Evolutionary conservation across 2,888 invertebrate genomes (phyloP).

Genomic region (Dryomyza anilis): DNA sequence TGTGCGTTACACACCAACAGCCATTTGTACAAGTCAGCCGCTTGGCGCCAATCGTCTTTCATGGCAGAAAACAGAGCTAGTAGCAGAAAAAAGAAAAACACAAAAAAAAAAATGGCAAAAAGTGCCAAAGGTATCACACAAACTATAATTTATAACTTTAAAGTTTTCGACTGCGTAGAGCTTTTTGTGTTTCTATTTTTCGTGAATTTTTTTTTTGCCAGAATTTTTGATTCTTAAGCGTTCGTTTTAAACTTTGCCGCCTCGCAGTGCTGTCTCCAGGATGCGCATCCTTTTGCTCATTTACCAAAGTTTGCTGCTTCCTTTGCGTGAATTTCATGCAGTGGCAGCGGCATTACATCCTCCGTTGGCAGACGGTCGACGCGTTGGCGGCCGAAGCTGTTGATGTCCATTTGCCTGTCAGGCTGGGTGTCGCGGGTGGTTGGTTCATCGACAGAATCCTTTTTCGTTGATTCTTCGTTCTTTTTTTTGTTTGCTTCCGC

Average conservation of each 20-base stretch:
- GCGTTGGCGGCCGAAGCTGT: slow-evolving; percentile 23
- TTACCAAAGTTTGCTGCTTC: slow-evolving; percentile 17
- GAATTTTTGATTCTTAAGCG: slow-evolving; percentile 25
- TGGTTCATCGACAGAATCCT: no score
- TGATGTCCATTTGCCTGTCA: slow-evolving; percentile 7
- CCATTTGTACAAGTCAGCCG: slow-evolving; percentile 57
- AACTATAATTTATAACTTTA: slow-evolving; percentile 56
- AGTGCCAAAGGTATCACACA: slow-evolving; percentile 44
- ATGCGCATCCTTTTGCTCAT: slow-evolving; percentile 15
- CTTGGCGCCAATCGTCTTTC: slow-evolving; percentile 57
- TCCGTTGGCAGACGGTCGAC: slow-evolving; percentile 13
- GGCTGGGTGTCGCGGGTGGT: neutral
- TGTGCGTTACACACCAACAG: slow-evolving; percentile 38
- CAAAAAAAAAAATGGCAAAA: no score
- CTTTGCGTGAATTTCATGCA: slow-evolving; percentile 21
- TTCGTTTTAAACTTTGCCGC: slow-evolving; percentile 14
- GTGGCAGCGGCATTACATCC: neutral
- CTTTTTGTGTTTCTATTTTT: no score
- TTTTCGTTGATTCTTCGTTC: neutral
- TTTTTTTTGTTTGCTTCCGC: slow-evolving; percentile 11
- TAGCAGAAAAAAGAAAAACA: no score
- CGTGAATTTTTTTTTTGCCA: slow-evolving; percentile 37
- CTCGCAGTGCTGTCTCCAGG: neutral
- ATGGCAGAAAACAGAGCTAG: slow-evolving; percentile 31
- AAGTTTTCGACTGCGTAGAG: slow-evolving; percentile 45